Evolutionary conservation across 2,888 invertebrate species (phyloP), one percentile per base, ranked within the genome.

Genomic region (Bruchidius siliquastri): DNA sequence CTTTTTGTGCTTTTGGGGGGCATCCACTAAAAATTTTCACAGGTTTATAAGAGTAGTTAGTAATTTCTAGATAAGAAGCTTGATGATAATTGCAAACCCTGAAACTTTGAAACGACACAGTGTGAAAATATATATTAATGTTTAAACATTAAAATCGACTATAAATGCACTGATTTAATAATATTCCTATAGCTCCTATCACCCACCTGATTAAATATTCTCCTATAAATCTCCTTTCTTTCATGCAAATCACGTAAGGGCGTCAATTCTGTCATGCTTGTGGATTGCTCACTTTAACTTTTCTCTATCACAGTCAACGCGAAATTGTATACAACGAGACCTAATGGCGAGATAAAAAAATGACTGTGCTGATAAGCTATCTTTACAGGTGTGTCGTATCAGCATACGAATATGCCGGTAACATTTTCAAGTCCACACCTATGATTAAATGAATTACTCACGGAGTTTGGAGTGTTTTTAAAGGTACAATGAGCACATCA

Each of bases 131-230:
- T n/a, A n/a, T n/a, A n/a, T n/a, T n/a, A n/a, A n/a, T n/a, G 26
- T 26, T 26, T 26, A 26, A 26, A 2, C 26, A 26, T 26, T 2
- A 26, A 2, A 26, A 8, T 2, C 26, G 3, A 26, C 26, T 26
- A 26, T 4, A 26, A 26, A 26, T n/a, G n/a, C n/a, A n/a, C n/a
- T n/a, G n/a, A n/a, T n/a, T n/a, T n/a, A n/a, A n/a, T n/a, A n/a
- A n/a, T n/a, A n/a, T n/a, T n/a, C n/a, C n/a, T n/a, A n/a, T n/a
- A n/a, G n/a, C 20, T 13, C 4, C 20, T 13, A 22, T 22, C 21
- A 71, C 49, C 67, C 20, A 72, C 72, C 70, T 70, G 72, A 26
- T 72, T 70, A 72, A 72, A 72, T 70, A 72, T 72, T 26, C 8
- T 10, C 10, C 72, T 66, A 70, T 72, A 72, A 26, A 49, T 32